A percentile compares a stretch with the other conserved stretches of the same genome.
phyloP scores from a whole-genome alignment of 2,113 vertebrate species.

The Geococcyx californianus region DNA sequence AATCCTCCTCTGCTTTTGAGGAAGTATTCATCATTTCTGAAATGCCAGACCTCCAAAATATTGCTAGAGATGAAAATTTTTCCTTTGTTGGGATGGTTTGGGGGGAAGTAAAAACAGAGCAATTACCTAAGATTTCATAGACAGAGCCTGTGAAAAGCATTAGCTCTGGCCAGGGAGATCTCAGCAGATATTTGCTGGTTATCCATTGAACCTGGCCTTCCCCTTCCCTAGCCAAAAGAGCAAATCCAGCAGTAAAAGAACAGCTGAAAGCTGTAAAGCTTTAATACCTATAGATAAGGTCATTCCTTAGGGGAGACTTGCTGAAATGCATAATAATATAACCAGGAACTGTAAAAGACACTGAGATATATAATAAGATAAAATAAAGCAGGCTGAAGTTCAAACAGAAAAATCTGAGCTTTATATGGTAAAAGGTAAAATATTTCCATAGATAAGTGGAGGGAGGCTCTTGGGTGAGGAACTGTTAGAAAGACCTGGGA shows the following conservation, averaged over 20 bases:
- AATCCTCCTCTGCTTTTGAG: background rate
- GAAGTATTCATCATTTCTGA: background rate
- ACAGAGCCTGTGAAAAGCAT: background rate
- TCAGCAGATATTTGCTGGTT: background rate
- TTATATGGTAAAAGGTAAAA: slow-evolving; percentile 27
- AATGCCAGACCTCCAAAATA: background rate
- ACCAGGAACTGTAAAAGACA: slow-evolving; percentile 2
- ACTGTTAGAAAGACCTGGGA: background rate
- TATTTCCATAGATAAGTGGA: background rate
- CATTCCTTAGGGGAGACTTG: slow-evolving; percentile 35
- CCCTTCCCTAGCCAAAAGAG: background rate
- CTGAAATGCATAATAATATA: slow-evolving; percentile 46
- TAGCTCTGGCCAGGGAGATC: background rate
- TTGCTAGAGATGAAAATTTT: background rate
- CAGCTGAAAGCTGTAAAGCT: slow-evolving; percentile 39
- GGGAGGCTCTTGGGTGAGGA: background rate
- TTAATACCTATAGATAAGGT: slow-evolving; percentile 50
- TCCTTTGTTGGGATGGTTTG: background rate
- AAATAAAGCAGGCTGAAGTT: slow-evolving; percentile 28
- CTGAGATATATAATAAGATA: slow-evolving; percentile 29
- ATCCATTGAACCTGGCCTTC: background rate
- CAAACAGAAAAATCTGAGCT: slow-evolving; percentile 35
- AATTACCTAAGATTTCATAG: background rate
- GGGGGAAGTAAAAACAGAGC: background rate
- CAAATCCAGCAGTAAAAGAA: slow-evolving; percentile 36